Conservation (phyloP, 2,888 invertebrate species). For the Pollenia griseotomentosa region DNA sequence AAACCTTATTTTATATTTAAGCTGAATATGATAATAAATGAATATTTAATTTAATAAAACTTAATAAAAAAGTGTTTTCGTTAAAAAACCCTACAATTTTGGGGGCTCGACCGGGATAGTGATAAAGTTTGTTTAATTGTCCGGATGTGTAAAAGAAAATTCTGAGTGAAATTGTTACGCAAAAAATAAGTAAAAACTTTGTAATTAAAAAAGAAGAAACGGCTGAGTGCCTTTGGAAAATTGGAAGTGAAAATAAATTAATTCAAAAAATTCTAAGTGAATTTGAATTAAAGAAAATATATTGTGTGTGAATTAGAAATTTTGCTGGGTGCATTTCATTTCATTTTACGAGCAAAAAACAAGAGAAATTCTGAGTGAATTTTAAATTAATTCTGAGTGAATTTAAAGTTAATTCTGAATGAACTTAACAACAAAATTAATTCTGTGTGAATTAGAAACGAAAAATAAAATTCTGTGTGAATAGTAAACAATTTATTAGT, state of each 20-base stretch:
- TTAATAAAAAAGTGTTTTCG: neutral
- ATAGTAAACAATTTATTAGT: neutral
- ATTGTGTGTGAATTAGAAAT: too few relatives aligned
- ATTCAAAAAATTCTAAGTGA: neutral
- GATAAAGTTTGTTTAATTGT: neutral
- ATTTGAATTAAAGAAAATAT: neutral
- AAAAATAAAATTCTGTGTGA: neutral
- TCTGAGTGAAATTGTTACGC: too few relatives aligned
- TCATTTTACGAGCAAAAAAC: too few relatives aligned
- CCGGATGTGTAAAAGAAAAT: too few relatives aligned
- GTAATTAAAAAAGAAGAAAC: too few relatives aligned
- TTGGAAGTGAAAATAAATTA: too few relatives aligned
- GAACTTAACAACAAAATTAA: neutral
- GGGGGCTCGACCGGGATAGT: neutral
- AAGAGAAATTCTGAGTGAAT: too few relatives aligned
- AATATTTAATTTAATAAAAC: neutral
- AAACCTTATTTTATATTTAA: too few relatives aligned
- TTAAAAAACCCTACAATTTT: constrained; percentile 4
- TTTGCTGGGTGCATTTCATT: too few relatives aligned
- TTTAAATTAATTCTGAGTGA: neutral
- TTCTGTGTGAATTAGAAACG: neutral
- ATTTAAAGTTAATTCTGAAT: neutral
- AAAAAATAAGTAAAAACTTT: too few relatives aligned
- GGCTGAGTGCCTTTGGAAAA: too few relatives aligned
- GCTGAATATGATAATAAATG: too few relatives aligned